Evolutionary conservation across 53 echinoderm and acorn worm species (phyloP), one percentile per base, ranked within the genome.

Genomic region (Henricia sp.): DNA sequence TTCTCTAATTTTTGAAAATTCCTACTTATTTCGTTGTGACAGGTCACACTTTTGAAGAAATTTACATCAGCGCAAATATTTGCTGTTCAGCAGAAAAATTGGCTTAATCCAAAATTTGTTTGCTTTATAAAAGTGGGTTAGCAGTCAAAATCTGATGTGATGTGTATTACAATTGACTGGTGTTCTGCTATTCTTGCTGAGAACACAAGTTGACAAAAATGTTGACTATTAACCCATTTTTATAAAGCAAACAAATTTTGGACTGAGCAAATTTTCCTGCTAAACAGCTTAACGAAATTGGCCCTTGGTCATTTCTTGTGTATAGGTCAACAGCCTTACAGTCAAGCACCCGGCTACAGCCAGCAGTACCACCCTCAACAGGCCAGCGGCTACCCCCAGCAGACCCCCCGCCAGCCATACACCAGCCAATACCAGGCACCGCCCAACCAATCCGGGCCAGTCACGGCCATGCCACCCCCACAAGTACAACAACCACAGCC

Each of bases 291-390:
- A 20, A 59, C n/a, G 28, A 11, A 67, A 67, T 41, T 2, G 10
- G 23, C 13, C 5, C 2, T 50, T 65, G 30, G 29, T 41, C 57
- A 35, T 19, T 48, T 54, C 67, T 75, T 17, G 34, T 52, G 11
- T 29, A 6, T 68, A 95, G 95, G 95, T 55, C 95, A 92, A 41
- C 87, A 82, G 51, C 74, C 89, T n/a, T 95, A 92, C 74, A 90
- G 77, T 82, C 95, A 95, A 60, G 84, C 80, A 68, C 77, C 92
- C 19, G 74, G 84, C 32, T 95, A 92, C 82, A 65, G 75, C 42
- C 95, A 89, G 70, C 92, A 92, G 67, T 92, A 90, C 52, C 77
- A 80, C 25, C 85, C 82, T 44, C 87, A 92, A 72, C 91, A 88
- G 58, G 87, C 71, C 14, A 85, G 92, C 9, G 88, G 90, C 69